These are phyloP conservation scores for Penaeus chinensis DNA, from an alignment of 1,140 invertebrate genomes.

Conservation along the genomic window DNA sequence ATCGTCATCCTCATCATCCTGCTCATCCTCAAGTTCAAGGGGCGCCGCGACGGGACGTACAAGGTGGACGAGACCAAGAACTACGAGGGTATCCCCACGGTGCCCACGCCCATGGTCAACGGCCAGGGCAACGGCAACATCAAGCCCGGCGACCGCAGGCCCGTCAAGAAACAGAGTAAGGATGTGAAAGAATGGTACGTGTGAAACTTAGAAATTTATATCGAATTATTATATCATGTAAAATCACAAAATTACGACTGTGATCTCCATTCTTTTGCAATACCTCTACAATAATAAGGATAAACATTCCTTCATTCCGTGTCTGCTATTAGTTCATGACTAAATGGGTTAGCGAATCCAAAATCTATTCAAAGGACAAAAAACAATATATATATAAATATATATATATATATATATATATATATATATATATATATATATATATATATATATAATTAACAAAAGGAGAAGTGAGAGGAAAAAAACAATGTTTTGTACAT, in stretches of 20 bases:
- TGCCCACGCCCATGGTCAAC: conserved; percentile 68
- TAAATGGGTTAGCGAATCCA: no score
- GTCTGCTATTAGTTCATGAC: conserved; percentile 19
- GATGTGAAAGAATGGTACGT: conserved; percentile 96
- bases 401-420: no score
- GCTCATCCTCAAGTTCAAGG: conserved; percentile 89
- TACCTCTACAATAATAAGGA: conserved; percentile 53
- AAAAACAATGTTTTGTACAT: no score
- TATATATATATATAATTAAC: no score
- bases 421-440: no score
- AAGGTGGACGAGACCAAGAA: conserved; percentile 86
- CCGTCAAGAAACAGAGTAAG: conserved; percentile 81
- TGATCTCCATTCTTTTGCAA: conserved; percentile 61
- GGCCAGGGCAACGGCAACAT: conserved; percentile 69
- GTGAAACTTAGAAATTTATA: conserved; percentile 69
- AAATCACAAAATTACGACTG: conserved; percentile 60
- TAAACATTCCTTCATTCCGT: conserved; percentile 46
- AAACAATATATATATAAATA: no score
- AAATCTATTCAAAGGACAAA: no score
- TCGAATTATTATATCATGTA: conserved; percentile 53
- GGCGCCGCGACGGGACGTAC: conserved; percentile 86
- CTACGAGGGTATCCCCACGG: conserved; percentile 68
- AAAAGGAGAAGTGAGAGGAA: no score
- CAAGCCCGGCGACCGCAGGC: conserved; percentile 70
- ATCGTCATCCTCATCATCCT: conserved; percentile 91